Base-by-base conservation (phyloP, 1,140 invertebrate species). In the Drosophila ananassae region DNA sequence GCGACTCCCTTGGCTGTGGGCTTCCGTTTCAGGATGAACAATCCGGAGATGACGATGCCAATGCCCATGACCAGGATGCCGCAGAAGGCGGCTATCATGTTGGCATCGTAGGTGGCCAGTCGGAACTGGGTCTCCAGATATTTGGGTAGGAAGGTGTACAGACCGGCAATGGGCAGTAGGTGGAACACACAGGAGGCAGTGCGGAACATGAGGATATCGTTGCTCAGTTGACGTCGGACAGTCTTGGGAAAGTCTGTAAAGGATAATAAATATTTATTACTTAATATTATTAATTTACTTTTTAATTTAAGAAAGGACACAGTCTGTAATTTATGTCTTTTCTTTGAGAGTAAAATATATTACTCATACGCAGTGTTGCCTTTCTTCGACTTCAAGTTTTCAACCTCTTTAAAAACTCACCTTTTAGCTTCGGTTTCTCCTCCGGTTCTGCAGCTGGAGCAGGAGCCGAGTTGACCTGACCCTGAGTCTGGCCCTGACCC, bases 81-180 rank as follows among this genome's bases (percentile, higher is more conserved):
- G 69, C 96, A 97, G 74, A 97, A 94, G 84, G 97, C 97, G 92
- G 97, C 96, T 80, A 98, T 96, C 94, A 98, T 95, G 90, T 97
- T 98, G 37, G 97, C 97, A 83, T 96, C 95, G 91, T 97, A 95
- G 48, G 97, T 96, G 12, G 97, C 95, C 79, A 98, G 92, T 66
- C 96, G 94, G 93, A 98, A 98, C 93, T 98, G 97, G 50, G 95
- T 96, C 93, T 98, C 97, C 72, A 98, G 92, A 92, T 98, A 98
- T 92, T 98, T 98, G 51, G 98, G 97, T 78, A 98, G 93, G 92
- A 98, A 99, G 44, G 97, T 98, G 92, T 98, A 98, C 7, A 98
- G 93, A 3, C 97, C 97, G 59, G 97, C 96, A 74, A 98, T 97
- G 41, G 97, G 97, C 82, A 98, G 93, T 77, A 98, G 94, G 89